phyloP scores from a whole-genome alignment of 2,888 invertebrate species.

The Erannis defoliaria region DNA sequence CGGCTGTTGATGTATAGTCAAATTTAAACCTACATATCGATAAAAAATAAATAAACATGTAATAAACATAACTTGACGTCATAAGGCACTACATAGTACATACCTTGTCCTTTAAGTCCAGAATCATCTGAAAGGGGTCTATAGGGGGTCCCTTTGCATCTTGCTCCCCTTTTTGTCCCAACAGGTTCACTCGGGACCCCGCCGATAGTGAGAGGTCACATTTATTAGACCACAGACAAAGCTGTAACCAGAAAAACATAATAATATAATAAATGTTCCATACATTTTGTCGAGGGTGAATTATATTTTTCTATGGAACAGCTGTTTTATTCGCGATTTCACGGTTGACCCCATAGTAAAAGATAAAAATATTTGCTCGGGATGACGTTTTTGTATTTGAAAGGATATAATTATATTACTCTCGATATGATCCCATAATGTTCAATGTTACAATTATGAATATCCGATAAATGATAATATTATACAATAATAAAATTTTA shows the following conservation, averaged over 20 bases:
- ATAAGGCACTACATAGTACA: constrained; percentile 5
- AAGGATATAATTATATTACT: no score
- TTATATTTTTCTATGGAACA: no score
- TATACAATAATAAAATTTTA: not conserved
- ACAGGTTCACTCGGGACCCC: constrained; percentile 86
- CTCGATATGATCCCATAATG: no score
- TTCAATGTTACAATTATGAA: no score
- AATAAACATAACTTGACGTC: not conserved
- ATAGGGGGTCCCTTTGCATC: constrained; percentile 26
- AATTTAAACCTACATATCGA: no score
- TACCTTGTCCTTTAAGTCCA: constrained; percentile 70
- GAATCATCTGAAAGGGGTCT: constrained; percentile 72
- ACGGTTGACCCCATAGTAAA: not conserved
- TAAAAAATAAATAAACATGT: no score
- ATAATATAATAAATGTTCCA: no score
- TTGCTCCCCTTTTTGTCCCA: constrained; percentile 62
- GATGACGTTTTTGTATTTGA: not conserved
- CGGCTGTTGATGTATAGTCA: no score
- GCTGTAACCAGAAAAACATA: constrained; percentile 68
- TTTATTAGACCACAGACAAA: constrained; percentile 97
- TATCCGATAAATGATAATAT: no score
- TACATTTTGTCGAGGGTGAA: no score
- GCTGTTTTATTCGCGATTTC: no score
- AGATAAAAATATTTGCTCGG: no score
- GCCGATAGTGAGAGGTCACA: constrained; percentile 95